Evolutionary conservation across 2,888 invertebrate species (phyloP).

Genomic region (Timandra comae): DNA sequence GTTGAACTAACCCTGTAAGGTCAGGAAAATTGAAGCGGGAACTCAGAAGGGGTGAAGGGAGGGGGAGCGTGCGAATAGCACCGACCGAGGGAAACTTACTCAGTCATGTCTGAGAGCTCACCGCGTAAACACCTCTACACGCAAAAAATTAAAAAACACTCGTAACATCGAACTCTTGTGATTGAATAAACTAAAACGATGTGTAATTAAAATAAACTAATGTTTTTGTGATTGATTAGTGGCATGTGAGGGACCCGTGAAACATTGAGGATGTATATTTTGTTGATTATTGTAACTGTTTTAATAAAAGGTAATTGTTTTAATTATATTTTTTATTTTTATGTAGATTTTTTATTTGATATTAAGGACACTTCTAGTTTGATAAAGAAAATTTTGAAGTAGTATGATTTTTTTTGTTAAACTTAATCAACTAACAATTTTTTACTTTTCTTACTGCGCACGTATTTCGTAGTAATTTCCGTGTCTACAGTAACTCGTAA

Average conservation of each 20-base stretch:
- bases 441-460: too few relatives aligned
- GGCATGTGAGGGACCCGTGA: slow-evolving; percentile 61
- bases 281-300: slow-evolving; percentile 55
- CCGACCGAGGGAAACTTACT: slow-evolving; percentile 33
- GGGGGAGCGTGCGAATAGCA: slow-evolving; percentile 42
- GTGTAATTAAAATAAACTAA: slow-evolving; percentile 13
- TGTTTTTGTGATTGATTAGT: slow-evolving; percentile 32
- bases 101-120: slow-evolving; percentile 46
- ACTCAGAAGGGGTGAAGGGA: slow-evolving; percentile 38
- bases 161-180: neutral
- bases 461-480: too few relatives aligned
- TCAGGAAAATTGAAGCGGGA: slow-evolving; percentile 58
- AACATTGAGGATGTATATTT: slow-evolving; percentile 64
- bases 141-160: slow-evolving; percentile 8
- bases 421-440: too few relatives aligned
- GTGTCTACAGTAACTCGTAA: too few relatives aligned
- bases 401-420: neutral
- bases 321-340: neutral
- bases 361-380: too few relatives aligned
- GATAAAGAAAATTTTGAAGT: neutral
- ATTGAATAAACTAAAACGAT: slow-evolving; percentile 3
- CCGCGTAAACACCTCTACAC: slow-evolving; percentile 30
- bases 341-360: too few relatives aligned
- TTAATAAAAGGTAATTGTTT: slow-evolving; percentile 55
- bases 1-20: slow-evolving; percentile 53